Conservation (phyloP, 2,888 invertebrate species). For the Temnothorax unifasciatus region DNA sequence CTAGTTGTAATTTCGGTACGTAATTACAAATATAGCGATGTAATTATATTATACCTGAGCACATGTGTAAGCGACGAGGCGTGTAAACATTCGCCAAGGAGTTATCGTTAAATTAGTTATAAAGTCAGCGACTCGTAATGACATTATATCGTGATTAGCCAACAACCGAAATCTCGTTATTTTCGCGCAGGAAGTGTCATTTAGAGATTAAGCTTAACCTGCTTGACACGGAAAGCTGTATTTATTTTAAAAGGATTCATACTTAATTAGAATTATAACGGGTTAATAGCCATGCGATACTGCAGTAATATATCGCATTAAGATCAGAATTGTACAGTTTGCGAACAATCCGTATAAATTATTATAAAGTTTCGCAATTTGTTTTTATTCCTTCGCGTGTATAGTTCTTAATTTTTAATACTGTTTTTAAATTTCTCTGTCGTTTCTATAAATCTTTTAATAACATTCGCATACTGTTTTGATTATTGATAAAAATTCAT, state of each 20-base stretch:
- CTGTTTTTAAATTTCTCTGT: background rate
- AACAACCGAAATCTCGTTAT: constrained; percentile 66
- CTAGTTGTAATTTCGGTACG: background rate
- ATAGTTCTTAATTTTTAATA: background rate
- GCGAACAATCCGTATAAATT: background rate
- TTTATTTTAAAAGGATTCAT: constrained; percentile 18
- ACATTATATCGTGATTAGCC: constrained; percentile 45
- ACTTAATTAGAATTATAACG: constrained; percentile 69
- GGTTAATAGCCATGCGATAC: constrained; percentile 72
- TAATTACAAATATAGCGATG: background rate
- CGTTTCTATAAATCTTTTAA: background rate
- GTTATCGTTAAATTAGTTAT: constrained; percentile 47
- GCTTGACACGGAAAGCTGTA: constrained; percentile 31
- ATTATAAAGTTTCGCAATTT: background rate
- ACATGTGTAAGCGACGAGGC: background rate
- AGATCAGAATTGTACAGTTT: background rate
- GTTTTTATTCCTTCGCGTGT: background rate
- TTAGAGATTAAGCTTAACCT: constrained; percentile 72
- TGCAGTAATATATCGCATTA: constrained; percentile 43
- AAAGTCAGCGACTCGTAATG: constrained; percentile 17
- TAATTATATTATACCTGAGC: constrained; percentile 6
- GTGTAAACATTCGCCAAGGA: constrained; percentile 28
- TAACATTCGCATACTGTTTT: background rate
- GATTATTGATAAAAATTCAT: background rate
- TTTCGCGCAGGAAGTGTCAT: constrained; percentile 51